Percentiles rank a stretch among this genome's conserved stretches.
Conservation (phyloP, 2,113 vertebrate species). For the Sminthopsis crassicaudata region DNA sequence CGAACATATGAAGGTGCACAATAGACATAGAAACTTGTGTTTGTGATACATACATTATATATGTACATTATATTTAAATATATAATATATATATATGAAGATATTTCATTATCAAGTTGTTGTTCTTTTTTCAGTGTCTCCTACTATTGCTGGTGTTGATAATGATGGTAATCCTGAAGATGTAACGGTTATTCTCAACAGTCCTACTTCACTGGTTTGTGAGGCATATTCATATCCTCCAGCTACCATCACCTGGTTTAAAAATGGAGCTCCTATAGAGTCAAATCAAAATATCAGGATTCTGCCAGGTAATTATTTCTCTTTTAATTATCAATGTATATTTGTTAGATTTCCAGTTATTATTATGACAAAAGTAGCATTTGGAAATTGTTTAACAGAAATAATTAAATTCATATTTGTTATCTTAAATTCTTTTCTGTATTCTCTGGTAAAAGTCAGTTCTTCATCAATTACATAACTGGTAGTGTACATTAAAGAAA, state of each 20-base stretch:
- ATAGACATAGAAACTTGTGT: not conserved
- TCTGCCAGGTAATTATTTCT: constrained; percentile 90
- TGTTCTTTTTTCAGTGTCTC: constrained; percentile 87
- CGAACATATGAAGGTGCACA: not conserved
- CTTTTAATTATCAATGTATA: not conserved
- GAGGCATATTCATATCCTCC: constrained; percentile 96
- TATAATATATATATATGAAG: not conserved
- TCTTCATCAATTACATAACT: not conserved
- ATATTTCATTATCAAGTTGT: constrained; percentile 35
- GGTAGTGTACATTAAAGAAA: not conserved
- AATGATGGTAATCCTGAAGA: constrained; percentile 87
- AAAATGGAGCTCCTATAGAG: constrained; percentile 90
- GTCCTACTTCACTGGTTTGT: constrained; percentile 93
- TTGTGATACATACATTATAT: not conserved
- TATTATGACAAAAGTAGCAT: constrained; percentile 29
- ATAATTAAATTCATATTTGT: not conserved
- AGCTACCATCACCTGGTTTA: constrained; percentile 94
- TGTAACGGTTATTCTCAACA: constrained; percentile 93
- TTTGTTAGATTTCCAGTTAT: not conserved
- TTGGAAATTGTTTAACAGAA: not conserved
- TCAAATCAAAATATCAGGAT: constrained; percentile 90
- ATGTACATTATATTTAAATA: not conserved
- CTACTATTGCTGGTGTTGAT: constrained; percentile 90
- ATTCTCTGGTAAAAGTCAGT: not conserved
- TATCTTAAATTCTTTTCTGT: not conserved